Percentiles rank a stretch among this genome's conserved stretches.
Evolutionary conservation across 2,113 vertebrate genomes (phyloP).

Genomic region (Hyperoodon ampullatus): DNA sequence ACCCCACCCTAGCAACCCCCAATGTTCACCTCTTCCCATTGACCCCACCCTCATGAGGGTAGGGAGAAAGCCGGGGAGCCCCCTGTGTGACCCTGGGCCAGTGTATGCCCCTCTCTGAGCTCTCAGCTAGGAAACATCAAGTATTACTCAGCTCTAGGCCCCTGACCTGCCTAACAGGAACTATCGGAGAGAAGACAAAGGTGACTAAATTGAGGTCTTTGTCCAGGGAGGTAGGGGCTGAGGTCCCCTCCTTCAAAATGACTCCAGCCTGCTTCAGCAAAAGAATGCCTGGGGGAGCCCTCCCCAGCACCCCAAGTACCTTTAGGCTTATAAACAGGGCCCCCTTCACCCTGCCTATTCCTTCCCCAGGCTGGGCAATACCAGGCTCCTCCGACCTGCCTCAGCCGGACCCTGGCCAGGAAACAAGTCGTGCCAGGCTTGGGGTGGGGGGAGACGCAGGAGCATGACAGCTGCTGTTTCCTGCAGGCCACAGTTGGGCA

Average conservation of each 20-base stretch:
- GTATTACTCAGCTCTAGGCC: background rate
- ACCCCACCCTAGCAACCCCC: constrained; percentile 55
- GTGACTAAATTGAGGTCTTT: constrained; percentile 17
- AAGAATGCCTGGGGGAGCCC: background rate
- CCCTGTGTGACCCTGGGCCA: constrained; percentile 32
- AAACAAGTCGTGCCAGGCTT: constrained; percentile 75
- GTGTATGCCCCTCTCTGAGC: constrained; percentile 39
- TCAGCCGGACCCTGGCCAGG: constrained; percentile 67
- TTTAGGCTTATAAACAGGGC: constrained; percentile 33
- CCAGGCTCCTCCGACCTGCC: constrained; percentile 75
- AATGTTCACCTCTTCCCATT: constrained; percentile 53
- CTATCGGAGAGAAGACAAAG: background rate
- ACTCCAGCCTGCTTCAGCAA: background rate
- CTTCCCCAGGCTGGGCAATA: constrained; percentile 60
- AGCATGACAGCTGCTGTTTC: constrained; percentile 76
- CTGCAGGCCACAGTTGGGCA: constrained; percentile 71
- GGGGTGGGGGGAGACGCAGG: background rate
- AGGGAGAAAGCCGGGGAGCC: background rate
- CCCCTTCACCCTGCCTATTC: background rate
- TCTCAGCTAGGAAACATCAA: constrained; percentile 30
- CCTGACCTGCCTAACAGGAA: background rate
- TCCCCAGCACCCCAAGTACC: background rate
- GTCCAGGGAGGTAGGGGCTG: background rate
- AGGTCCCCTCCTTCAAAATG: background rate
- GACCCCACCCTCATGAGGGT: background rate